phyloP scores from a whole-genome alignment of 1,140 invertebrate species.

The Saccostrea glomerata region DNA sequence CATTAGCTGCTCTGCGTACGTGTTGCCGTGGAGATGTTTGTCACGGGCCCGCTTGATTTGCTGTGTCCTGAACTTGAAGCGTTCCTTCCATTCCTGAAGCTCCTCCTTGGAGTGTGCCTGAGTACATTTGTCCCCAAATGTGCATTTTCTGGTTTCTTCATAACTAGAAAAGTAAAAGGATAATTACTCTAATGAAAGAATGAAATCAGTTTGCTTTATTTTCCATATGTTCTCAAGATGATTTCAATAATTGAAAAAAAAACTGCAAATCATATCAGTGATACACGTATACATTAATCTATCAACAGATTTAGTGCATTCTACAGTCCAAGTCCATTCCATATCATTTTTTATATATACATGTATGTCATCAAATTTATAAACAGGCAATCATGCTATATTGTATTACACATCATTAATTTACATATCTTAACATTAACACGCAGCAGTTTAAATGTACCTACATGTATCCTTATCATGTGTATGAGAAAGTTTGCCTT shows the following conservation, averaged over 20 bases:
- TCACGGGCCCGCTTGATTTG: conserved; percentile 84
- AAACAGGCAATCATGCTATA: not conserved
- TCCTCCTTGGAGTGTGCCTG: conserved; percentile 87
- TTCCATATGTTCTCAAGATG: too few relatives aligned
- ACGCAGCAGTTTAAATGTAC: too few relatives aligned
- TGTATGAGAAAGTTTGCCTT: too few relatives aligned
- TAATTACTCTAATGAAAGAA: too few relatives aligned
- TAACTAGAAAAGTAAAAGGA: conserved; percentile 58
- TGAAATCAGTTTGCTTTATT: too few relatives aligned
- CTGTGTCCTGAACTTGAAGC: conserved; percentile 84
- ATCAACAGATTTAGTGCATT: too few relatives aligned
- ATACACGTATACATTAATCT: too few relatives aligned
- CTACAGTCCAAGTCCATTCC: not conserved
- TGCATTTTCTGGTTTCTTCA: conserved; percentile 80
- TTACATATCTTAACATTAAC: too few relatives aligned
- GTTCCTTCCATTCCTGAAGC: conserved; percentile 87
- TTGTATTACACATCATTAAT: too few relatives aligned
- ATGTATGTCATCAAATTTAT: not conserved
- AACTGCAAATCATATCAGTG: too few relatives aligned
- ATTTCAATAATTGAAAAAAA: too few relatives aligned
- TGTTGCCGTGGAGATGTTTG: conserved; percentile 85
- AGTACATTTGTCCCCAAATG: conserved; percentile 86
- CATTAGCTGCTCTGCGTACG: conserved; percentile 84
- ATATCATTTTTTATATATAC: not conserved
- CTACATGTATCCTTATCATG: too few relatives aligned